Percentiles rank a stretch among this genome's conserved stretches.
Evolutionary conservation across 2,888 invertebrate species (phyloP).

Genomic region (Ectemnius continuus): DNA sequence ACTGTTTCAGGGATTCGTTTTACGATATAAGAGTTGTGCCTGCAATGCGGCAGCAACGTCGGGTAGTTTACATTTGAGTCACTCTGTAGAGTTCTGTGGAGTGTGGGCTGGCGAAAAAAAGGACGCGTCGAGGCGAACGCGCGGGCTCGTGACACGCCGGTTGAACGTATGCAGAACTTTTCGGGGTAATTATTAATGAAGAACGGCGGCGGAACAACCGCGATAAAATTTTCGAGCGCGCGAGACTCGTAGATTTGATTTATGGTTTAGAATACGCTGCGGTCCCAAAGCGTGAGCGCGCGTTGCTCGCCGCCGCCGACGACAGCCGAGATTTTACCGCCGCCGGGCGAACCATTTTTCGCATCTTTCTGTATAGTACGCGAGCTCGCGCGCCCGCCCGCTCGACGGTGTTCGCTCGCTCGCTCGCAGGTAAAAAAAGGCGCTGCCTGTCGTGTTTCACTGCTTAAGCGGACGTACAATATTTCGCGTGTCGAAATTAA

Average conservation of each 20-base stretch:
- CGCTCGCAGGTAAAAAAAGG: too few relatives aligned
- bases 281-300: background rate
- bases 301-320: background rate
- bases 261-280: slow-evolving; percentile 17
- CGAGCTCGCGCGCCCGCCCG: too few relatives aligned
- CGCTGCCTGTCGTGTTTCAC: too few relatives aligned
- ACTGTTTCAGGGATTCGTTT: too few relatives aligned
- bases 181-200: slow-evolving; percentile 51
- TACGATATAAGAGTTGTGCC: too few relatives aligned
- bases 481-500: too few relatives aligned
- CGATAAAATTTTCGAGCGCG: slow-evolving; percentile 46
- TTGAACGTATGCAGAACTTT: slow-evolving; percentile 19
- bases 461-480: too few relatives aligned
- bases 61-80: too few relatives aligned
- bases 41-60: too few relatives aligned
- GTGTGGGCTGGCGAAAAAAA: slow-evolving; percentile 21
- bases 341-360: background rate
- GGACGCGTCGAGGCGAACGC: background rate
- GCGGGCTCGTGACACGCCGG: slow-evolving; percentile 32
- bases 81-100: too few relatives aligned
- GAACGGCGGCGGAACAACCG: slow-evolving; percentile 35
- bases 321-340: slow-evolving; percentile 1
- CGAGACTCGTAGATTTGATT: slow-evolving; percentile 39
- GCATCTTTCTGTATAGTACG: too few relatives aligned
- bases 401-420: too few relatives aligned